Base-by-base conservation (phyloP, 2,888 invertebrate species). In the Ethmia dodecea region DNA sequence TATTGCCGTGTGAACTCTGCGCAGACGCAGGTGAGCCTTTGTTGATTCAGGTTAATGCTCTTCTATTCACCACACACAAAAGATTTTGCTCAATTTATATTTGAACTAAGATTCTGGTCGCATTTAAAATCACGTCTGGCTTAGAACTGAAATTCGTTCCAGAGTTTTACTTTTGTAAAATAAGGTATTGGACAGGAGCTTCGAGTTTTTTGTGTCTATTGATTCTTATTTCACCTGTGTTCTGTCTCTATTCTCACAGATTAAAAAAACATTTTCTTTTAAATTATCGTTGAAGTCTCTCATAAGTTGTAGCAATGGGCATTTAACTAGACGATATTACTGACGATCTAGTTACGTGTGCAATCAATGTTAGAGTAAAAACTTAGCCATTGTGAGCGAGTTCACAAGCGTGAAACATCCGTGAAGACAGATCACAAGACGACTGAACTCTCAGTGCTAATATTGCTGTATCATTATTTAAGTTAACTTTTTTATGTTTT, bases 1-100 rank as follows among this genome's bases (percentile, higher is more conserved):
- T 71, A 72, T 65, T 54, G 55, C 58, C 71, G 64, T 74, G 74
- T 70, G 74, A 74, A 74, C 61, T 48, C 15, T 53, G 48, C 47
- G 45, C 37, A 36, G 33, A 45, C 53, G 57, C 61, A 61, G 63
- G 64, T 60, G 60, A 42, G 39, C 44, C 47, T 57, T 71, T 69
- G 64, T 69, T 39, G 37, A 24, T 28, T 39, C 33, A 14, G 28
- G 47, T 45, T 50, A 51, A 52, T 35, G 43, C 25, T 45, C 36
- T 40, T 47, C 53, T 60, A 61, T 61, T 54, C 62, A 49, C 42
- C 45, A 45, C 49, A 43, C 22, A 43, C 42, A 52, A 55, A 52
- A 57, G 51, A 49, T 48, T 39, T 42, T 37, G 41, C 35, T 44
- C 45, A 37, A 40, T 49, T 41, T 35, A 24, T 31, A 30, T 43